Conservation (phyloP, 2,888 invertebrate species). For the Himalopsyche kuldschensis region DNA sequence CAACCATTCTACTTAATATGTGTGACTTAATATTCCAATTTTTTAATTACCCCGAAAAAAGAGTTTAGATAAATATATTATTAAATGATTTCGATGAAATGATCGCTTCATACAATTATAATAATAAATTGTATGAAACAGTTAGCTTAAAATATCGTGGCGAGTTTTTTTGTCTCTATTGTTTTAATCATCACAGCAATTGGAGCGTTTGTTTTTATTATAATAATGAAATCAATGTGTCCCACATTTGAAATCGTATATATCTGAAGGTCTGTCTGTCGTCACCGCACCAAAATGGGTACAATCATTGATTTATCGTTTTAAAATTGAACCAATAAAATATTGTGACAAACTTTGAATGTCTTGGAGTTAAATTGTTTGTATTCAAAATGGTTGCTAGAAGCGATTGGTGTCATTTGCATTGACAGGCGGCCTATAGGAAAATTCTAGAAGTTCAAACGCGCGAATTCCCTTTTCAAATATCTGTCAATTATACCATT, state of each 20-base stretch:
- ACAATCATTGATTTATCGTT: constrained; percentile 33
- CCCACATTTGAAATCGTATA: neutral
- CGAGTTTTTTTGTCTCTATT: neutral
- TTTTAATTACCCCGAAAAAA: no score
- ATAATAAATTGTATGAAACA: neutral
- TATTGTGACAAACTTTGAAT: neutral
- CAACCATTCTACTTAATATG: no score
- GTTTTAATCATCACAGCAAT: neutral
- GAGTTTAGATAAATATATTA: no score
- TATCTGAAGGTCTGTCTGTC: constrained; percentile 11
- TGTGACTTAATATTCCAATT: no score
- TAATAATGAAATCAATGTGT: neutral
- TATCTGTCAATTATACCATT: no score
- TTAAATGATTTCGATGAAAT: no score
- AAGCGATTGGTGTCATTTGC: neutral
- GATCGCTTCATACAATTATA: no score
- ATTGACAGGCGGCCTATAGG: no score
- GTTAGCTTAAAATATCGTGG: neutral
- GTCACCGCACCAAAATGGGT: neutral
- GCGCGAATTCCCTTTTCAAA: no score
- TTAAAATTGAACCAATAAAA: constrained; percentile 26
- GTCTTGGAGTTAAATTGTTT: neutral
- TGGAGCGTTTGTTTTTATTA: neutral
- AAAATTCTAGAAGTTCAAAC: no score
- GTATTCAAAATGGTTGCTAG: neutral